phyloP scores from a whole-genome alignment of 2,113 vertebrate species.

The Scalopus aquaticus region DNA sequence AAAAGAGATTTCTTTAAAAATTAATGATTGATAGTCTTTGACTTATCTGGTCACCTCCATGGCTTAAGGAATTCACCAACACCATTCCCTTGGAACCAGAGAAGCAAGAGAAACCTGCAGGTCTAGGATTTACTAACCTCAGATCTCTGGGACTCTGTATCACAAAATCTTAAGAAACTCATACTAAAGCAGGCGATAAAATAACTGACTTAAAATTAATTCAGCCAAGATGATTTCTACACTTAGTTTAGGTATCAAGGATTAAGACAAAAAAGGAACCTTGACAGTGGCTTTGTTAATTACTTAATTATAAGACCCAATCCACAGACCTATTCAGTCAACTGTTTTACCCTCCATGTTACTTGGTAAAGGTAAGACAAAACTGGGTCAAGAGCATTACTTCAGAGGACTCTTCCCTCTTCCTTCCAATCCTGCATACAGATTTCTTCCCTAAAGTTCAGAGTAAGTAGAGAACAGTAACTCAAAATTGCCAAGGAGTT shows the following conservation, averaged over 20 bases:
- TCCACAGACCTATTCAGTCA: not conserved
- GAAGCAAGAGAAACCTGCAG: not conserved
- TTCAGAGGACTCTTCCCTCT: not conserved
- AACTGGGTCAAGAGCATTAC: not conserved
- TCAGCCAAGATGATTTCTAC: not conserved
- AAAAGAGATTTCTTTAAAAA: not conserved
- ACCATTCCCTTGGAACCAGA: not conserved
- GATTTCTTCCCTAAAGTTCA: not conserved
- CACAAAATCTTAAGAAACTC: not conserved
- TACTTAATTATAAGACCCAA: not conserved
- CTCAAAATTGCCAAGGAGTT: not conserved
- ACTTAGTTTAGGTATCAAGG: not conserved
- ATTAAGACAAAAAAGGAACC: not conserved
- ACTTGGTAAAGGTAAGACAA: not conserved
- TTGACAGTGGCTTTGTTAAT: not conserved
- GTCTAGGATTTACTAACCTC: not conserved
- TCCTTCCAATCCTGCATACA: not conserved
- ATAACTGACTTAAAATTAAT: not conserved
- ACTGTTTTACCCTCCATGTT: not conserved
- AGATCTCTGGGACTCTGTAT: not conserved
- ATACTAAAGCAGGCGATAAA: not conserved
- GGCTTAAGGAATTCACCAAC: slow-evolving; percentile 6
- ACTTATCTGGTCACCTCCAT: not conserved
- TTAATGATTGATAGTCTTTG: not conserved
- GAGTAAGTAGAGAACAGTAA: not conserved